A percentile compares a stretch with the other conserved stretches of the same genome.
Evolutionary conservation across 2,113 vertebrate genomes (phyloP).

Genomic region (Calcarius ornatus): DNA sequence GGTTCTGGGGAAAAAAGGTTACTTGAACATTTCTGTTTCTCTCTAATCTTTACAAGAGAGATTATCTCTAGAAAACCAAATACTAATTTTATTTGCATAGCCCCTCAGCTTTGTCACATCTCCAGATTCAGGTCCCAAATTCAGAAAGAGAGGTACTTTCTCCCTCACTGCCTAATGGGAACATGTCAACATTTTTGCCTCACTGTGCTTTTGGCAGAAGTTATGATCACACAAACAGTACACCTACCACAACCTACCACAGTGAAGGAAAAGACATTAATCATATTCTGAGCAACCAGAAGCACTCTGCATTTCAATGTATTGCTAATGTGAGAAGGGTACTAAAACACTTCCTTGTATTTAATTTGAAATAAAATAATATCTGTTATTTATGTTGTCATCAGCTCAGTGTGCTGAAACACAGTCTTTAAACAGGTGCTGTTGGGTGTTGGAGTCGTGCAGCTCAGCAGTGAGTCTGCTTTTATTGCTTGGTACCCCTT

Average conservation of each 20-base stretch:
- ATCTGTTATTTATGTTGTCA: not conserved
- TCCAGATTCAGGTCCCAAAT: not conserved
- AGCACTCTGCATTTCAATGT: not conserved
- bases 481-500: not conserved
- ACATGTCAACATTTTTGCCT: not conserved
- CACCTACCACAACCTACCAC: not conserved
- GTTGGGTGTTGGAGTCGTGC: accelerated
- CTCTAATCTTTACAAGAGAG: not conserved
- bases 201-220: not conserved
- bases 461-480: not conserved
- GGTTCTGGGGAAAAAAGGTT: not conserved
- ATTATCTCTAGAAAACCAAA: not conserved
- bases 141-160: not conserved
- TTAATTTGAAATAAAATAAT: not conserved
- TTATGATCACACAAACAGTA: not conserved
- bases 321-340: not conserved
- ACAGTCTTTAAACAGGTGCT: not conserved
- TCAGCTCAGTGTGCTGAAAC: not conserved
- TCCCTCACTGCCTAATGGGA: not conserved
- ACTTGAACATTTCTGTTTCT: not conserved
- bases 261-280: not conserved
- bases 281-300: not conserved
- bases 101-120: not conserved
- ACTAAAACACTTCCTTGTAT: not conserved
- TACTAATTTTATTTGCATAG: not conserved